Evolutionary conservation across 2,797 vertebrate genomes (phyloP).

Genomic region (Peromyscus eremicus): DNA sequence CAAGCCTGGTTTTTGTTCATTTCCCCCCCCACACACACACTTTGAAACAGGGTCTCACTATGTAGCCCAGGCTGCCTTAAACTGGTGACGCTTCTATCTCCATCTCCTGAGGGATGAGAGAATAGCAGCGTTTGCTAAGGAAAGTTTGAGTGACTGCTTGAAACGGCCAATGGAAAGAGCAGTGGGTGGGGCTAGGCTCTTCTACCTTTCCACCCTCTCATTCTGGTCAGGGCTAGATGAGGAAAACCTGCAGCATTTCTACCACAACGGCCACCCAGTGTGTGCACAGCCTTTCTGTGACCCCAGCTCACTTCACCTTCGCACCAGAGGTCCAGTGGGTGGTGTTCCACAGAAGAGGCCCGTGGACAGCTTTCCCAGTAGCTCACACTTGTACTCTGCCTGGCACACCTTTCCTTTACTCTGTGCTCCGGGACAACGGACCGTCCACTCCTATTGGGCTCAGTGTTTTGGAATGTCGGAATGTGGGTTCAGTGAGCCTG

Average conservation of each 20-base stretch:
- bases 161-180: neutral
- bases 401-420: neutral
- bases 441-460: too few species aligned
- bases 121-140: neutral
- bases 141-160: neutral
- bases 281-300: neutral
- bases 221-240: neutral
- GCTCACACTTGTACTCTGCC: neutral
- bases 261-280: too few species aligned
- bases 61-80: neutral
- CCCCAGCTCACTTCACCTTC: neutral
- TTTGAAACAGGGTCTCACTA: neutral
- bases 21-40: rapidly evolving
- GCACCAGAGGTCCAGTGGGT: neutral
- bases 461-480: neutral
- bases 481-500: neutral
- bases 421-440: neutral
- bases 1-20: neutral
- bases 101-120: neutral
- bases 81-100: neutral
- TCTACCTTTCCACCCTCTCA: too few species aligned
- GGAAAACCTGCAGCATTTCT: neutral
- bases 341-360: neutral
- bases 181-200: too few species aligned
- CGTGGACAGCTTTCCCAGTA: neutral